A percentile compares a stretch with the other conserved stretches of the same genome.
Conservation (phyloP, 1,140 invertebrate genomes). For the Pteromalus puparum region DNA sequence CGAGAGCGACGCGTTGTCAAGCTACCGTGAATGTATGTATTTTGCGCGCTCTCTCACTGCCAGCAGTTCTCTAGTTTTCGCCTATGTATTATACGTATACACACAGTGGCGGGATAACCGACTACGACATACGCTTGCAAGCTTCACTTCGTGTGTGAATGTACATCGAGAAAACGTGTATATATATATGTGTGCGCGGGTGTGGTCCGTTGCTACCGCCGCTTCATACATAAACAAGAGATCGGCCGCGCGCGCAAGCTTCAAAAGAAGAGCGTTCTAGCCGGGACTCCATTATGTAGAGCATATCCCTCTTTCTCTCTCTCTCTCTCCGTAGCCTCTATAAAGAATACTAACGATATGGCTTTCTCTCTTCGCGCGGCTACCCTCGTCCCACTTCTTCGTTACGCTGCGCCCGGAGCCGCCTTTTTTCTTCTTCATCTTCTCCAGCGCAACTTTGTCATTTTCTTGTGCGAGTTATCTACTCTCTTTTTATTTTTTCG, state of each 20-base stretch:
- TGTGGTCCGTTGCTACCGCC: conserved; percentile 67
- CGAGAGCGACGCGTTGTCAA: conserved; percentile 57
- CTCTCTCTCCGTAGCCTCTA: conserved; percentile 59
- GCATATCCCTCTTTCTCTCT: conserved; percentile 66
- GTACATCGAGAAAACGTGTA: conserved; percentile 22
- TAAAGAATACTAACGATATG: conserved; percentile 76
- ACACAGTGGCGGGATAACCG: background rate
- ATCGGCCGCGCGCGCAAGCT: conserved; percentile 65
- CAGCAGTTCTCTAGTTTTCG: background rate
- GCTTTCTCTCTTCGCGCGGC: conserved; percentile 64
- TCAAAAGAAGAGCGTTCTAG: conserved; percentile 73
- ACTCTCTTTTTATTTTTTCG: background rate
- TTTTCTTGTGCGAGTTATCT: conserved; percentile 18
- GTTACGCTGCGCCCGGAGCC: background rate
- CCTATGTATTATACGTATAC: background rate
- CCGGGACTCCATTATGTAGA: conserved; percentile 74
- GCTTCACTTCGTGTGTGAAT: conserved; percentile 9
- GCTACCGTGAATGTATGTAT: conserved; percentile 61
- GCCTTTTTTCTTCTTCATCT: background rate
- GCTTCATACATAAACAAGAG: conserved; percentile 76
- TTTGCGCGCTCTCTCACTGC: conserved; percentile 49
- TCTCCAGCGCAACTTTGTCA: conserved; percentile 21
- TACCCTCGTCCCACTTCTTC: conserved; percentile 28
- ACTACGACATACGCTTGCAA: background rate
- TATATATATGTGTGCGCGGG: conserved; percentile 56